These are phyloP conservation scores for Urosaurus nigricauda DNA, from an alignment of 2,797 vertebrate species.

Conservation along the genomic window DNA sequence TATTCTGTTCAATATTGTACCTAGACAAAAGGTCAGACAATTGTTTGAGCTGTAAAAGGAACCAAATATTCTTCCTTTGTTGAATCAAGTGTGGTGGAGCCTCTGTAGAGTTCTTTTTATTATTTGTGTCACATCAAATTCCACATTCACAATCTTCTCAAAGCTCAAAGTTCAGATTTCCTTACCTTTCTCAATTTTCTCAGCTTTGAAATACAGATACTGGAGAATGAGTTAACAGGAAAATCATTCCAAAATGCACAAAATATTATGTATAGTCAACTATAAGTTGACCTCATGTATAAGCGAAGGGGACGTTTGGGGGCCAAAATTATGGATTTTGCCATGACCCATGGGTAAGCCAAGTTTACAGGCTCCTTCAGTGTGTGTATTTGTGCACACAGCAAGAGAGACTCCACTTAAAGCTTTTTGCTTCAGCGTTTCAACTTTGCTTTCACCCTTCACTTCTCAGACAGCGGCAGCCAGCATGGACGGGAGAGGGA, in stretches of 20 bases:
- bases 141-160: background rate
- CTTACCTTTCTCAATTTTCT: background rate
- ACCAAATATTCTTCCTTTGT: background rate
- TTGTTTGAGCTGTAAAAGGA: background rate
- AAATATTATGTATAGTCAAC: background rate
- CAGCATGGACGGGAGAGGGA: too few relatives aligned
- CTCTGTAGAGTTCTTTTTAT: conserved; percentile 19
- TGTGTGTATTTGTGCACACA: too few relatives aligned
- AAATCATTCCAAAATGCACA: background rate
- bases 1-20: background rate
- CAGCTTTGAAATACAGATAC: background rate
- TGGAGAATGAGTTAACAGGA: accelerated
- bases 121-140: background rate
- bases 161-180: background rate
- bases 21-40: background rate
- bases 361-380: too few relatives aligned
- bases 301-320: too few relatives aligned
- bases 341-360: too few relatives aligned
- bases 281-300: too few relatives aligned
- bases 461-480: too few relatives aligned
- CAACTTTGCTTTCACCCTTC: too few relatives aligned
- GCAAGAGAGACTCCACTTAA: too few relatives aligned
- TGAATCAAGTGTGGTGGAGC: background rate
- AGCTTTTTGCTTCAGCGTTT: too few relatives aligned
- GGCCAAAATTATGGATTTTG: too few relatives aligned